Conservation (phyloP, 92 coral and sea anemone genomes). For the Plumapathes pennacea region DNA sequence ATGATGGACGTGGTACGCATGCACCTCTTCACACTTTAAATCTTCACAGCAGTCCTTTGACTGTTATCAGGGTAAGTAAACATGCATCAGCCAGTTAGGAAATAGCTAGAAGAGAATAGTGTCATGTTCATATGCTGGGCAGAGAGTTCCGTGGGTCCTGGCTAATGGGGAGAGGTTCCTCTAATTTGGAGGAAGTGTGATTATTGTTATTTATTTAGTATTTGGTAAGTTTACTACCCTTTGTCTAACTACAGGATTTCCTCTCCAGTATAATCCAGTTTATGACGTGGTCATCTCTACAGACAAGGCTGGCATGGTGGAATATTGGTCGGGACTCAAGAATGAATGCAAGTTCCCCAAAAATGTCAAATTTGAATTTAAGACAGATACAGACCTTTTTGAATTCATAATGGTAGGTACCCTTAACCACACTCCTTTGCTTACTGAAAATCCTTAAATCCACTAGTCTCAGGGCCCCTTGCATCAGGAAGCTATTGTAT, state of each 20-base stretch:
- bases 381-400: slow-evolving; percentile 97
- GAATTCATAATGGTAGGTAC: slow-evolving; percentile 86
- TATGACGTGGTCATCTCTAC: slow-evolving; percentile 84
- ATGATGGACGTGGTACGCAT: slow-evolving; percentile 89
- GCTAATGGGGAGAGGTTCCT: too few species aligned
- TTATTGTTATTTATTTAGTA: too few species aligned
- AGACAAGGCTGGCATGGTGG: slow-evolving; percentile 94
- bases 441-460: too few species aligned
- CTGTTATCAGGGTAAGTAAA: slow-evolving; percentile 68
- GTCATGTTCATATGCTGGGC: too few species aligned
- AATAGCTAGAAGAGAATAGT: too few species aligned
- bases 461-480: too few species aligned
- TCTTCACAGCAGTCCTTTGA: slow-evolving; percentile 68
- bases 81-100: too few species aligned
- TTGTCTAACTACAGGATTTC: too few species aligned
- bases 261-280: slow-evolving; percentile 80
- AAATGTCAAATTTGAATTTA: slow-evolving; percentile 79
- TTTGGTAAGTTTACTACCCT: too few species aligned
- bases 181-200: too few species aligned
- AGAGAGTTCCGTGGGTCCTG: too few species aligned
- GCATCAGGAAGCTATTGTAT: too few species aligned
- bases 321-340: slow-evolving; percentile 93
- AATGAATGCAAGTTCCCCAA: slow-evolving; percentile 84
- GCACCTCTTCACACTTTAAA: slow-evolving; percentile 76
- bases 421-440: not conserved